A percentile compares a stretch with the other conserved stretches of the same genome.
Conservation (phyloP, 2,113 vertebrate species). For the Hyaena hyaena region DNA sequence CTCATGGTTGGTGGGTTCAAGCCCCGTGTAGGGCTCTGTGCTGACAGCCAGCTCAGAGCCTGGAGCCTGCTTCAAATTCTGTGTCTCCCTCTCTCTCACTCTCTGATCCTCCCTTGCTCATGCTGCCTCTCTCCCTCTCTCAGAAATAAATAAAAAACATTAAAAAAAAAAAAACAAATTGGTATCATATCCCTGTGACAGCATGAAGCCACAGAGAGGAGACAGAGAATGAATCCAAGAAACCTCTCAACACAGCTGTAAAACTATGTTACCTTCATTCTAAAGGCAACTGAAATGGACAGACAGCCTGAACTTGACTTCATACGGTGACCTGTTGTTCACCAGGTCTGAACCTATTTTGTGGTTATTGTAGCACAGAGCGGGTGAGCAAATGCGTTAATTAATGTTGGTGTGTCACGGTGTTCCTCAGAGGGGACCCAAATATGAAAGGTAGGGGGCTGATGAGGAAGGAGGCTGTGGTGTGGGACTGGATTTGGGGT, state of each 20-base stretch:
- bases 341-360: not conserved
- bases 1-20: no score
- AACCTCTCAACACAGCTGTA: not conserved
- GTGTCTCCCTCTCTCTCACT: no score
- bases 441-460: not conserved
- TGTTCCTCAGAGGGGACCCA: not conserved
- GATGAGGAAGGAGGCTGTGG: not conserved
- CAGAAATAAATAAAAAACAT: no score
- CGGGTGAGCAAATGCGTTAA: not conserved
- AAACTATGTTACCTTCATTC: fast-evolving
- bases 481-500: not conserved
- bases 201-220: not conserved
- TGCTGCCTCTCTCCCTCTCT: no score
- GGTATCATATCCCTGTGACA: not conserved
- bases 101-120: no score
- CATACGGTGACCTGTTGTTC: not conserved
- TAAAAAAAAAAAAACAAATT: not conserved
- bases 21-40: no score
- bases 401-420: not conserved
- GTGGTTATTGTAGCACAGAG: not conserved
- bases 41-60: no score
- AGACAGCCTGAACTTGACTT: not conserved
- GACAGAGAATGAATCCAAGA: not conserved
- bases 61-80: no score
- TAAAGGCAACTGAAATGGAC: not conserved